Conservation (phyloP, 30 jellyfish, hydroid and myxozoan genomes). For the Cassiopea xamachana region DNA sequence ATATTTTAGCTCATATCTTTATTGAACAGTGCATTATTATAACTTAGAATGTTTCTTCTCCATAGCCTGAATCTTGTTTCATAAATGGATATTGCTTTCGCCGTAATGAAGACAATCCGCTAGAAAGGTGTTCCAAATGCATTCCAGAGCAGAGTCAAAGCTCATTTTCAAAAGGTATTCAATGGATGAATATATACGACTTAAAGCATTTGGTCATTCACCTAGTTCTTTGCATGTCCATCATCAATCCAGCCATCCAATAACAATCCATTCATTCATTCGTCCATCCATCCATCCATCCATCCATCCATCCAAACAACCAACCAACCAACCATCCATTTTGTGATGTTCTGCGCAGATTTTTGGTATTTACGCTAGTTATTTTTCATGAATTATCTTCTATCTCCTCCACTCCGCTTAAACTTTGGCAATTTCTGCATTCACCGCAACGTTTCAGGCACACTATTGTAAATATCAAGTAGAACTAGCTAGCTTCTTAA, state of each 20-base stretch:
- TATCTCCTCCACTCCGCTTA: not conserved
- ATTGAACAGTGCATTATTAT: not conserved
- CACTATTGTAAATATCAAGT: not conserved
- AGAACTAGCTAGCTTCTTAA: not conserved
- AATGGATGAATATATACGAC: too few species aligned
- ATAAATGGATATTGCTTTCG: slow-evolving; percentile 86
- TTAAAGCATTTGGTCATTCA: too few species aligned
- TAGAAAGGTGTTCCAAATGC: slow-evolving; percentile 70
- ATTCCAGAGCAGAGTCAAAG: slow-evolving; percentile 58
- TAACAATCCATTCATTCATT: not conserved
- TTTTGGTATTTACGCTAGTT: not conserved
- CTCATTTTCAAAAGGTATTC: slow-evolving; percentile 48
- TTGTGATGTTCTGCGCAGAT: not conserved
- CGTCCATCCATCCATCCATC: too few species aligned
- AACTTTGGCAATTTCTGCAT: not conserved
- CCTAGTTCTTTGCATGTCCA: too few species aligned
- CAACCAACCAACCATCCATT: not conserved
- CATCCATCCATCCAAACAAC: not conserved
- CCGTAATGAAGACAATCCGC: slow-evolving; percentile 67
- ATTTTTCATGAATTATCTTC: not conserved
- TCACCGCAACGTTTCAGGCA: not conserved
- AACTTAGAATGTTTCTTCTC: not conserved
- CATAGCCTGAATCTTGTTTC: slow-evolving; percentile 78
- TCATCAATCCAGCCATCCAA: too few species aligned
- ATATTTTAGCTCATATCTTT: too few species aligned